Conservation (phyloP, 2,113 vertebrate genomes). For the Nyctibius bracteatus region DNA sequence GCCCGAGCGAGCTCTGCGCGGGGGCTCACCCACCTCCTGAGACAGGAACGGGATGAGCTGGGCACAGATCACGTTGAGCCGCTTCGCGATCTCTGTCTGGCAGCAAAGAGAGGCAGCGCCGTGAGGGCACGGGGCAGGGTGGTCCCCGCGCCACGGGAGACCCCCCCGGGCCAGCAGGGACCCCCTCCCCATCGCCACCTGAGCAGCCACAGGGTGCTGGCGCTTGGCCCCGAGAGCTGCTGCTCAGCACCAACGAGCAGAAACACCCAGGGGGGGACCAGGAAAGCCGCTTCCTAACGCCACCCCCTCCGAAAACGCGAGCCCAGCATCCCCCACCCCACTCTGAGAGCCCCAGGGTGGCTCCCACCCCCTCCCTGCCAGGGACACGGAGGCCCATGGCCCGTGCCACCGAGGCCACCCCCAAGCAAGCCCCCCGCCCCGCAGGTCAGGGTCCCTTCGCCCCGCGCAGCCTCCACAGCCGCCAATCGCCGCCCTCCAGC, state of each 20-base stretch:
- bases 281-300: not conserved
- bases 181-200: not conserved
- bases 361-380: not conserved
- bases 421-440: not conserved
- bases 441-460: not conserved
- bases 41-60: slow-evolving; percentile 95
- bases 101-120: not conserved
- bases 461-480: too few relatives aligned
- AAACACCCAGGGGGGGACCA: not conserved
- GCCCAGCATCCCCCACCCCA: not conserved
- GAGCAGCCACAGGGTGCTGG: not conserved
- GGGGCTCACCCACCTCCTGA: slow-evolving; percentile 83
- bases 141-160: rapidly evolving
- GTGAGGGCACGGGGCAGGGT: not conserved
- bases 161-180: not conserved
- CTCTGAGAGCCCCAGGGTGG: rapidly evolving
- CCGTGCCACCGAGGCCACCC: not conserved
- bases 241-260: not conserved
- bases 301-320: not conserved
- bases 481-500: not conserved
- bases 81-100: slow-evolving; percentile 92
- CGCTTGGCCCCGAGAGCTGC: not conserved
- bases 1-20: not conserved
- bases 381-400: rapidly evolving
- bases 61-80: slow-evolving; percentile 91